These are phyloP conservation scores for Carassius auratus DNA, from an alignment of 2,113 vertebrate genomes.

Conservation along the genomic window DNA sequence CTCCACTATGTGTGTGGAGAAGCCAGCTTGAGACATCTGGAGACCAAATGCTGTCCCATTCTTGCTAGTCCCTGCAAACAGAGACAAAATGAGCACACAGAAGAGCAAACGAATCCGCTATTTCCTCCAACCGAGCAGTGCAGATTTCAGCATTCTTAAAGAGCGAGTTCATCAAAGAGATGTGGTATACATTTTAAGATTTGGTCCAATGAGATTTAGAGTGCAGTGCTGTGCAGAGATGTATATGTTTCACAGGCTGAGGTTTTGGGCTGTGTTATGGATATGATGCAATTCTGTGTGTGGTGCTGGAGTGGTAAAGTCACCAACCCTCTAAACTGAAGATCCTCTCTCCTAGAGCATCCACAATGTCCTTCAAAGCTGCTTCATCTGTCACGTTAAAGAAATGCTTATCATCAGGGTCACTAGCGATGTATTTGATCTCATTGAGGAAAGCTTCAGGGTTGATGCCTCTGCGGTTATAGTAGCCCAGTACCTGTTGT, in stretches of 20 bases:
- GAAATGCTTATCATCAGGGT: slow-evolving; percentile 90
- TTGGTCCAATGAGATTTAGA: slow-evolving; percentile 45
- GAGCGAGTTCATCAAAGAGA: slow-evolving; percentile 36
- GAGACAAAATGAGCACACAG: slow-evolving; percentile 23
- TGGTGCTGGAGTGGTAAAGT: slow-evolving; percentile 1
- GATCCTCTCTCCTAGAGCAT: slow-evolving; percentile 91
- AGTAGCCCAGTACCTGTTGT: slow-evolving; percentile 91
- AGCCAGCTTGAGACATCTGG: slow-evolving; percentile 98
- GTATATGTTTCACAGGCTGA: slow-evolving; percentile 43
- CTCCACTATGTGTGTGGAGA: slow-evolving; percentile 92
- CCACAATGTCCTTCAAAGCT: slow-evolving; percentile 93
- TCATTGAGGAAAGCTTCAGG: slow-evolving; percentile 91
- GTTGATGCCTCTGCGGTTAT: slow-evolving; percentile 93
- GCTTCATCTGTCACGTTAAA: slow-evolving; percentile 95
- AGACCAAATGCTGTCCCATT: slow-evolving; percentile 90
- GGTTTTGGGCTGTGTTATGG: slow-evolving; percentile 30
- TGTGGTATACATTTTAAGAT: slow-evolving; percentile 42
- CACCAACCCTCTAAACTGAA: slow-evolving; percentile 90
- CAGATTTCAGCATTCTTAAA: slow-evolving; percentile 21
- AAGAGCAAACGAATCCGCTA: slow-evolving; percentile 21
- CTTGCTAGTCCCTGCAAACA: slow-evolving; percentile 85
- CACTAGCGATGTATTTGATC: slow-evolving; percentile 94
- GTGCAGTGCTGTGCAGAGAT: slow-evolving; percentile 15
- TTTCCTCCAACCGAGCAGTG: slow-evolving; percentile 32
- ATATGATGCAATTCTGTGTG: slow-evolving; percentile 32